These are phyloP conservation scores for Bugula neritina DNA, from an alignment of 2,888 invertebrate genomes.

Conservation along the genomic window DNA sequence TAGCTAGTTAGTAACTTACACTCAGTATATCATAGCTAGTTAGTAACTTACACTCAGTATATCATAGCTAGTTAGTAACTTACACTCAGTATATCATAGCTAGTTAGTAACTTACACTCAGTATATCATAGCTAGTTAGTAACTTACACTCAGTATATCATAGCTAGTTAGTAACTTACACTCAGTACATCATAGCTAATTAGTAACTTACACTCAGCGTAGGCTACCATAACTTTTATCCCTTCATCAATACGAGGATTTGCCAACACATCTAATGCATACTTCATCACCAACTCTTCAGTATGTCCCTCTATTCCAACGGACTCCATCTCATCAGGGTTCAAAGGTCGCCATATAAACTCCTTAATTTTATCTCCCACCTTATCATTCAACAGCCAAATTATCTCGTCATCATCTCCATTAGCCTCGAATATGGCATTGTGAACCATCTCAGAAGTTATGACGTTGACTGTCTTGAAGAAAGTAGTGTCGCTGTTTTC, in stretches of 20 bases:
- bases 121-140: not conserved
- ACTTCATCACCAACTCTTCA: not conserved
- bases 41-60: not conserved
- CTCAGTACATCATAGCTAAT: not conserved
- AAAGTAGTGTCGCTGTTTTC: not conserved
- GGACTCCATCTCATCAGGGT: not conserved
- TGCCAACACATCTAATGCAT: not conserved
- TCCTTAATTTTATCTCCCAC: conserved; percentile 2
- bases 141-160: not conserved
- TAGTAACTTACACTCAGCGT: not conserved
- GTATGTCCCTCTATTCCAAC: not conserved
- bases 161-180: not conserved
- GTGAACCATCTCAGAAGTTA: not conserved
- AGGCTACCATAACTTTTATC: not conserved
- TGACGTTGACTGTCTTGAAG: not conserved
- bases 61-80: not conserved
- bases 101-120: not conserved
- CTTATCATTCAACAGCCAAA: not conserved
- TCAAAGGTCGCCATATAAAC: not conserved
- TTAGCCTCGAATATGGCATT: not conserved
- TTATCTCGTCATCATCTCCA: not conserved
- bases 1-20: too few relatives aligned
- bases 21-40: not conserved
- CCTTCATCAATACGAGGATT: not conserved
- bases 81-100: not conserved